Base-by-base conservation (phyloP, 2,888 invertebrate species). In the Syritta pipiens region DNA sequence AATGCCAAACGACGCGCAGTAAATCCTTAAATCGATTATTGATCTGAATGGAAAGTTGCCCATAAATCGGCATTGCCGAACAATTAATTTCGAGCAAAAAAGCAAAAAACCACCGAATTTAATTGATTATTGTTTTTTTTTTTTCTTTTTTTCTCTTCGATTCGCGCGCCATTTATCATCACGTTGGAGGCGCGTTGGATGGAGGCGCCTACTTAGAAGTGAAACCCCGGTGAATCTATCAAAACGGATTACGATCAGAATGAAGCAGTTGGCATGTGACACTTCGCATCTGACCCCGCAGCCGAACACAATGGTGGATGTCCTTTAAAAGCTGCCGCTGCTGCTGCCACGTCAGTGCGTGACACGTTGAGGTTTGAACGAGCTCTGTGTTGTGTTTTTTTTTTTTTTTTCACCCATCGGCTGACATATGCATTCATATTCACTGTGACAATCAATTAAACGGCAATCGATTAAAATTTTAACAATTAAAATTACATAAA, bases 401-500 rank as follows among this genome's bases (percentile, higher is more conserved):
- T 37, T 62, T 55, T 55, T 60, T 44, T 44, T n/a, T 32, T 14
- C 37, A 57, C 44, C 35, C 24, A 26, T 46, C 46, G 17, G 17
- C 42, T 48, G 24, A 14, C 71, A 72, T 65, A 72, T 60, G 65
- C 60, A 77, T 28, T 77, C 77, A 74, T 74, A 79, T 79, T 79
- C 79, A 74, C 79, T 46, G 48, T 69, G 69, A 69, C 75, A 81
- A 75, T 81, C 81, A 81, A 81, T 81, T 81, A 75, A 81, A 69
- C 49, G 40, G 63, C 75, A 67, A 81, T 81, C 75, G 81, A 81
- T 81, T 81, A 46, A 68, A n/a, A 75, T 75, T 81, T 74, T 69
- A 81, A 75, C 81, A 81, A 81, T 81, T 81, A 81, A 81, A 81
- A 81, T 75, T 75, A 81, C 81, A 81, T 81, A 81, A 81, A 81